These are phyloP conservation scores for Odontomyia ornata DNA, from an alignment of 2,888 invertebrate species.

Conservation along the genomic window DNA sequence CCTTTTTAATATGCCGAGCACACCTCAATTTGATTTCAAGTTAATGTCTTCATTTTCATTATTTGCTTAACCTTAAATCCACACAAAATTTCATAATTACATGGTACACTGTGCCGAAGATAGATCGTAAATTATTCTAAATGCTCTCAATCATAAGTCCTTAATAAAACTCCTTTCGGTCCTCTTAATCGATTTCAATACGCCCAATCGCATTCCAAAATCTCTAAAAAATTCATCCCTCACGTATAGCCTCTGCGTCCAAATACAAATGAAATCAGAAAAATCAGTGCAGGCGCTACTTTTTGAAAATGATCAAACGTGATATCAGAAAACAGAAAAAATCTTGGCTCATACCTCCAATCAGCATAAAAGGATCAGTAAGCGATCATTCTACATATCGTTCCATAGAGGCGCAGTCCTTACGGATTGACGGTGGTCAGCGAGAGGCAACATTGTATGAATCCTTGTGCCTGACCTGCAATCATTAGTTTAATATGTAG, in stretches of 20 bases:
- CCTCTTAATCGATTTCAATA: conserved; percentile 19
- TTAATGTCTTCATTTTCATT: neutral
- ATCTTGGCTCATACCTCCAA: too few relatives aligned
- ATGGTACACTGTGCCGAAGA: neutral
- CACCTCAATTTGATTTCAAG: too few relatives aligned
- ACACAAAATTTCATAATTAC: conserved; percentile 3
- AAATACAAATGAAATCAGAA: conserved; percentile 23
- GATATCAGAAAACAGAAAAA: neutral
- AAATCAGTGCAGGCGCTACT: neutral
- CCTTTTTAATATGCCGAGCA: neutral
- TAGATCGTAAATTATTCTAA: conserved; percentile 25
- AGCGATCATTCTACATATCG: neutral
- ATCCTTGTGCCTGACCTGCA: neutral
- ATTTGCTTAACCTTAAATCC: neutral
- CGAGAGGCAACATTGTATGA: too few relatives aligned
- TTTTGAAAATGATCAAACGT: conserved; percentile 1
- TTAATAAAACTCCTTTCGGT: conserved; percentile 21
- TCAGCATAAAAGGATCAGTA: conserved; percentile 6
- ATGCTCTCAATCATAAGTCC: neutral
- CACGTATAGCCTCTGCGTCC: neutral
- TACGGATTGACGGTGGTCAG: neutral
- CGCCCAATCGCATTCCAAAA: conserved; percentile 19
- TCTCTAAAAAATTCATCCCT: neutral
- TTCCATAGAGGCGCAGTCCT: neutral
- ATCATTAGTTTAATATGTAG: conserved; percentile 12